These are phyloP conservation scores for Melanerpes aurifrons DNA, from an alignment of 2,113 vertebrate genomes.

Conservation along the genomic window DNA sequence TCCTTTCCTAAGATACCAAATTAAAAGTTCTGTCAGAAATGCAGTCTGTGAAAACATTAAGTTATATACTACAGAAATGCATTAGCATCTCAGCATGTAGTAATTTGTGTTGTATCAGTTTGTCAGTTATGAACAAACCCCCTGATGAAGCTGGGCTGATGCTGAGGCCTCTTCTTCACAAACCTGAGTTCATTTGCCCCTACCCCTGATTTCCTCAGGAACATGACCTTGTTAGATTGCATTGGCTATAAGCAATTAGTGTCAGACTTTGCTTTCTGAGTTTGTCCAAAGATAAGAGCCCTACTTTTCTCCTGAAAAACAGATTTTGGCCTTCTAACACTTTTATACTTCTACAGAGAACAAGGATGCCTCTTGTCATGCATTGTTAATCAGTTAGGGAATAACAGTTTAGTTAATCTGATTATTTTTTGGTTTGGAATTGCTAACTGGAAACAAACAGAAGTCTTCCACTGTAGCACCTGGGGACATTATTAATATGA, in stretches of 20 bases:
- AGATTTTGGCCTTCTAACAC: not conserved
- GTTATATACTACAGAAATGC: not conserved
- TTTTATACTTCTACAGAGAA: not conserved
- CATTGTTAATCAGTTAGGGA: not conserved
- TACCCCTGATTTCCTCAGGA: not conserved
- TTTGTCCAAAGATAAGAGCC: not conserved
- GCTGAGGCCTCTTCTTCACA: not conserved
- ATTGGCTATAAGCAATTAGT: not conserved
- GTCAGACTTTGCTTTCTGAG: not conserved
- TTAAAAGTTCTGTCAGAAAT: slow-evolving; percentile 39
- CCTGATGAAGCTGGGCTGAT: not conserved
- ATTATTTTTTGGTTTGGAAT: not conserved
- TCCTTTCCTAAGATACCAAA: not conserved
- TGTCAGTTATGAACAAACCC: not conserved
- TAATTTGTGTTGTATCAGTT: not conserved
- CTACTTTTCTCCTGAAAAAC: not conserved
- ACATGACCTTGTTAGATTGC: not conserved
- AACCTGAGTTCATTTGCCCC: not conserved
- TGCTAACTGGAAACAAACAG: not conserved
- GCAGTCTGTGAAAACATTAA: not conserved
- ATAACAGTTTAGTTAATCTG: not conserved
- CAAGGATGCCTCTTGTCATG: not conserved
- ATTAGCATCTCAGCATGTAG: not conserved
- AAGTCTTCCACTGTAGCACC: not conserved
- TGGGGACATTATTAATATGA: not conserved